A percentile compares a stretch with the other conserved stretches of the same genome.
These are phyloP conservation scores for Coptodon rendalli DNA, from an alignment of 2,113 vertebrate species.

Conservation along the genomic window DNA sequence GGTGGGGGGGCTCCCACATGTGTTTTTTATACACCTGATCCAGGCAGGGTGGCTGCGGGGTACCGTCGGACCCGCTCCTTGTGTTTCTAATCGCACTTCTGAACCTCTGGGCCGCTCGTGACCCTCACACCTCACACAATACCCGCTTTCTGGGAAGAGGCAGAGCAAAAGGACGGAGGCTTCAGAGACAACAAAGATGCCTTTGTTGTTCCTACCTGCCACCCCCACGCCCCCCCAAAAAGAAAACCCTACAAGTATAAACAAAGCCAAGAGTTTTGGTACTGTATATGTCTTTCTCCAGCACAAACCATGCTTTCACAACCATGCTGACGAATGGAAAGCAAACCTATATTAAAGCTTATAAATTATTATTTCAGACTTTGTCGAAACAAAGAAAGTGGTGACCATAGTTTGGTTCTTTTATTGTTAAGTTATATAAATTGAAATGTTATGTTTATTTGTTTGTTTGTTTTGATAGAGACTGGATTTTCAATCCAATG, in stretches of 20 bases:
- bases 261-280: slow-evolving; percentile 27
- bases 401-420: slow-evolving; percentile 66
- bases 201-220: slow-evolving; percentile 33
- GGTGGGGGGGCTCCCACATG: slow-evolving; percentile 43
- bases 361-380: slow-evolving; percentile 75
- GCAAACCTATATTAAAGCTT: slow-evolving; percentile 57
- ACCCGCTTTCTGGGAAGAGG: slow-evolving; percentile 15
- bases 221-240: not conserved
- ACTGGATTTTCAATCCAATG: slow-evolving; percentile 79
- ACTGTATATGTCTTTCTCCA: slow-evolving; percentile 38
- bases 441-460: slow-evolving; percentile 36
- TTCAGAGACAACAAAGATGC: slow-evolving; percentile 27
- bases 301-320: slow-evolving; percentile 43
- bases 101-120: slow-evolving; percentile 32
- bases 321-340: slow-evolving; percentile 43
- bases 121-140: slow-evolving; percentile 58
- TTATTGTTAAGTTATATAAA: slow-evolving; percentile 78
- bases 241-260: not conserved
- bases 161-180: not conserved
- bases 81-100: slow-evolving; percentile 55
- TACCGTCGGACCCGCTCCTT: slow-evolving; percentile 16
- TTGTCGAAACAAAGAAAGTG: slow-evolving; percentile 61
- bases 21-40: slow-evolving; percentile 63
- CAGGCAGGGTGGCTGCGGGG: slow-evolving; percentile 49
- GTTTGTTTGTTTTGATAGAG: slow-evolving; percentile 64